Evolutionary conservation across 2,113 vertebrate species (phyloP).

Genomic region (Sus scrofa): DNA sequence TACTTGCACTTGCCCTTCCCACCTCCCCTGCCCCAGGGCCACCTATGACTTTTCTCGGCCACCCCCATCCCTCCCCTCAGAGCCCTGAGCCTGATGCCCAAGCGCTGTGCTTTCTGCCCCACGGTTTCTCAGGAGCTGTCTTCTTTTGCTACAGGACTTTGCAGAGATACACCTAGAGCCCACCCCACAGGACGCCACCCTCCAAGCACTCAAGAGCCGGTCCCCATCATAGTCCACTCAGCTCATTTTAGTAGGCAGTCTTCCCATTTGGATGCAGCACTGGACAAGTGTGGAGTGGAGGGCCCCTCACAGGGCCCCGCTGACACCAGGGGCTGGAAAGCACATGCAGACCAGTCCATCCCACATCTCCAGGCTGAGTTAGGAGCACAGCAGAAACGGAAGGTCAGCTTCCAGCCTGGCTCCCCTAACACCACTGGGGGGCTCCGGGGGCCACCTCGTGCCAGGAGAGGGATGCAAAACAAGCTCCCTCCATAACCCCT

Average conservation of each 20-base stretch:
- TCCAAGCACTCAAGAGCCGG: too few relatives aligned
- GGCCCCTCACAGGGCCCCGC: too few relatives aligned
- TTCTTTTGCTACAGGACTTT: not conserved
- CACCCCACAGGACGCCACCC: not conserved
- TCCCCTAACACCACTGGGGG: not conserved
- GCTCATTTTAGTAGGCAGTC: too few relatives aligned
- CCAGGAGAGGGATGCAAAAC: not conserved
- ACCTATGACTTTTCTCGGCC: rapidly evolving
- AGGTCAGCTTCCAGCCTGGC: not conserved
- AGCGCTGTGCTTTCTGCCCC: rapidly evolving
- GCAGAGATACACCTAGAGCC: too few relatives aligned
- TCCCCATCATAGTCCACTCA: rapidly evolving
- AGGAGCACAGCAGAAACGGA: too few relatives aligned
- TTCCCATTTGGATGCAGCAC: not conserved
- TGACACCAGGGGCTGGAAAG: not conserved
- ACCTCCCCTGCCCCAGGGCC: rapidly evolving
- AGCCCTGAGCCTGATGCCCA: rapidly evolving
- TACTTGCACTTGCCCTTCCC: not conserved
- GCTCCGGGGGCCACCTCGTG: not conserved
- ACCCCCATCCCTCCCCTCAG: not conserved
- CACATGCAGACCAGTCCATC: rapidly evolving
- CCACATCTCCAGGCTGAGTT: rapidly evolving
- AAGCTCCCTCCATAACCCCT: not conserved
- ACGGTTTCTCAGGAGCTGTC: not conserved
- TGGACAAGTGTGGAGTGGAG: not conserved